These are phyloP conservation scores for Peromyscus nudipes DNA, from an alignment of 2,797 vertebrate species.

Conservation along the genomic window DNA sequence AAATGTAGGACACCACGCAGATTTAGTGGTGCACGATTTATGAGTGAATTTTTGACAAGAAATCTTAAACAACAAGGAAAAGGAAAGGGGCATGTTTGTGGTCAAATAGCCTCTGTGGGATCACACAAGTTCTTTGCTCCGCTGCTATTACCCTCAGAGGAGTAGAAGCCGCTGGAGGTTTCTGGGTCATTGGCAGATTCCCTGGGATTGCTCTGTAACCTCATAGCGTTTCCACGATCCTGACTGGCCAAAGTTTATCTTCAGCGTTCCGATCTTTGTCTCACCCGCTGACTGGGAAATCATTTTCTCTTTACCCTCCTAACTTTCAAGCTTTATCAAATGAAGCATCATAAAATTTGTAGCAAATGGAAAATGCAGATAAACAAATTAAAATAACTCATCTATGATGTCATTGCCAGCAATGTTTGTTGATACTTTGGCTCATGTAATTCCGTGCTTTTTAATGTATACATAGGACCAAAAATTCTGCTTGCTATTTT, in stretches of 20 bases:
- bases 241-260: neutral
- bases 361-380: neutral
- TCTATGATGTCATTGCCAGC: neutral
- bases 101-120: constrained; percentile 55
- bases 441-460: neutral
- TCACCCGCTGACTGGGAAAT: neutral
- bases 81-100: constrained; percentile 62
- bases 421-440: neutral
- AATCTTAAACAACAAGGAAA: constrained; percentile 68
- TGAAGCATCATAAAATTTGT: neutral
- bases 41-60: constrained; percentile 68
- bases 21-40: constrained; percentile 57
- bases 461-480: neutral
- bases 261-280: neutral
- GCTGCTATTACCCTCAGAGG: neutral
- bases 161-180: neutral
- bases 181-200: neutral
- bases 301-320: neutral
- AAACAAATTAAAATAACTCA: neutral
- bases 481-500: neutral
- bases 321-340: neutral
- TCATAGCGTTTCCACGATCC: neutral
- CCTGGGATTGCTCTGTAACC: neutral
- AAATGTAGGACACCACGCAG: constrained; percentile 67
- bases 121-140: constrained; percentile 6